These are phyloP conservation scores for Chloropsis hardwickii DNA, from an alignment of 2,113 vertebrate species.

Conservation along the genomic window DNA sequence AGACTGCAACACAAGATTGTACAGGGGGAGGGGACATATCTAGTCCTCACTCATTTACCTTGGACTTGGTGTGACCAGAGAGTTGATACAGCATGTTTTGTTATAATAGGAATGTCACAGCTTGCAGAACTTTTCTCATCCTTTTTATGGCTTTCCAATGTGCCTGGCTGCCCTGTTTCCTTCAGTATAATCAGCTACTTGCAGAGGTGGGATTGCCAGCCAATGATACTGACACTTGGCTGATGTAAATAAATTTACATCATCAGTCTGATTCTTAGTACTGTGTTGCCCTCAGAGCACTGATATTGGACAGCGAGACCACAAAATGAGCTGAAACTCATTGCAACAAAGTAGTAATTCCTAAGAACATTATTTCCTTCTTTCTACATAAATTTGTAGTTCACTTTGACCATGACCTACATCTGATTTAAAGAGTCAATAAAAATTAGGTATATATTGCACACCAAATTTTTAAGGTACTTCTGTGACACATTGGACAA, in stretches of 20 bases:
- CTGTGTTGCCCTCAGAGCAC: not conserved
- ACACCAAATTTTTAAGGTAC: not conserved
- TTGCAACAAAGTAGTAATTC: not conserved
- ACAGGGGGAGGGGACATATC: not conserved
- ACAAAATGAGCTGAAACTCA: not conserved
- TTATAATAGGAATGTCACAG: not conserved
- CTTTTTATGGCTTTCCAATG: not conserved
- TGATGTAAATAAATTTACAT: not conserved
- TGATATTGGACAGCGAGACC: not conserved
- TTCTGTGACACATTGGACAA: not conserved
- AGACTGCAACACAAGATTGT: not conserved
- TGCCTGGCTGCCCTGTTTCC: not conserved
- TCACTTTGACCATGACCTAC: not conserved
- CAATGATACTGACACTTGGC: fast-evolving
- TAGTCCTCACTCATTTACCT: not conserved
- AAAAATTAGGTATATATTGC: not conserved
- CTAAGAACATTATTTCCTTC: not conserved
- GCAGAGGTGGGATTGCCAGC: not conserved
- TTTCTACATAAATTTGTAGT: not conserved
- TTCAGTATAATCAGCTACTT: not conserved
- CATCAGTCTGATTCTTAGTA: not conserved
- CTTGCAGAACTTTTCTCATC: not conserved
- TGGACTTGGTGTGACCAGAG: not conserved
- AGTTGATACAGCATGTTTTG: not conserved
- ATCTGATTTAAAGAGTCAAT: not conserved